Percentiles rank a stretch among this genome's conserved stretches.
These are phyloP conservation scores for Alca torda DNA, from an alignment of 2,797 vertebrate genomes.

Conservation along the genomic window DNA sequence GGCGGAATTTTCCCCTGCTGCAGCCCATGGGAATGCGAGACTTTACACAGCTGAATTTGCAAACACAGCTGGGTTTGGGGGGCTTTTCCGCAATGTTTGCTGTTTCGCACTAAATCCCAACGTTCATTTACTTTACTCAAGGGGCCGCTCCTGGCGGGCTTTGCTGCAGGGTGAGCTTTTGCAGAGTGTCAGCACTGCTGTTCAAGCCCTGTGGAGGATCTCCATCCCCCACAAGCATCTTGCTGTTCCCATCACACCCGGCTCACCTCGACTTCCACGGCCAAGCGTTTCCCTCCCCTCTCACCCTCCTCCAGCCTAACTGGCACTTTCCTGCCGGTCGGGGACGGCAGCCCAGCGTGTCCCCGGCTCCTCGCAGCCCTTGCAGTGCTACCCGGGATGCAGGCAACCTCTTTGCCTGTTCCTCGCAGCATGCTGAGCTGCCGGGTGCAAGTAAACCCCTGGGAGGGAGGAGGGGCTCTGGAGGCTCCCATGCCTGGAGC, in stretches of 20 bases:
- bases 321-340: rapidly evolving
- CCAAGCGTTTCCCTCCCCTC: not conserved
- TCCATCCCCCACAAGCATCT: not conserved
- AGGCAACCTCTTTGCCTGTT: not conserved
- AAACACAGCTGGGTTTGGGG: slow-evolving; percentile 46
- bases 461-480: not conserved
- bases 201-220: not conserved
- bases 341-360: rapidly evolving
- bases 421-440: rapidly evolving
- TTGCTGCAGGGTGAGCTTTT: not conserved
- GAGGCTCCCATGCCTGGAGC: not conserved
- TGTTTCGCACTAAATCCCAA: not conserved
- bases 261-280: not conserved
- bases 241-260: not conserved
- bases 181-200: not conserved
- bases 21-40: slow-evolving; percentile 32
- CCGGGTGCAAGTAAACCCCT: rapidly evolving
- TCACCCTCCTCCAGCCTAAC: not conserved
- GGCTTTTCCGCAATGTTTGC: slow-evolving; percentile 43
- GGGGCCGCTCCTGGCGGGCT: not conserved
- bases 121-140: slow-evolving; percentile 27
- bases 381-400: rapidly evolving
- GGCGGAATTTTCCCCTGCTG: not conserved
- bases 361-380: not conserved
- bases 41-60: slow-evolving; percentile 44